A percentile compares a stretch with the other conserved stretches of the same genome.
phyloP scores from a whole-genome alignment of 2,113 vertebrate species.

The Hypanus sabinus region DNA sequence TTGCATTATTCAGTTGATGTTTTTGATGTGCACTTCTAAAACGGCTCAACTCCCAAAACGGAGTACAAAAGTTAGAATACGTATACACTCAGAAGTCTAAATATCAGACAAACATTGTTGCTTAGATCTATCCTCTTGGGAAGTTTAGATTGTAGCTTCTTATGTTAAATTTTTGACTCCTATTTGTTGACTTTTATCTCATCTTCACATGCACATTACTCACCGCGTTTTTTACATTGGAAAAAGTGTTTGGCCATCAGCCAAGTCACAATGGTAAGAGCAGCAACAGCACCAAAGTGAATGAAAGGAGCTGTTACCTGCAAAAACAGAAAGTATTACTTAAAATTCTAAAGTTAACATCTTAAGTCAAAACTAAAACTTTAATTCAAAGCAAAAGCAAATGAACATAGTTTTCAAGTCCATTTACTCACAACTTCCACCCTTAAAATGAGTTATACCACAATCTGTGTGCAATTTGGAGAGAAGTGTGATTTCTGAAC shows the following conservation, averaged over 20 bases:
- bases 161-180: background rate
- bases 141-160: background rate
- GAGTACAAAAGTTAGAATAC: background rate
- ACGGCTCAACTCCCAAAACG: background rate
- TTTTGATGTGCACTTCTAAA: background rate
- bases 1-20: background rate
- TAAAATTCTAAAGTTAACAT: background rate
- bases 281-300: slow-evolving; percentile 79
- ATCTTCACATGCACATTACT: slow-evolving; percentile 47
- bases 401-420: background rate
- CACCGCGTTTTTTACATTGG: slow-evolving; percentile 74
- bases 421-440: background rate
- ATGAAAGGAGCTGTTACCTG: slow-evolving; percentile 95
- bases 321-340: slow-evolving; percentile 32
- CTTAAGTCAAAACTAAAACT: background rate
- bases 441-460: background rate
- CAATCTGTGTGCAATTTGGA: background rate
- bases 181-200: background rate
- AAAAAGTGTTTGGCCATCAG: slow-evolving; percentile 82
- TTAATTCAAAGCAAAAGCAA: background rate
- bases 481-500: background rate
- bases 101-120: background rate
- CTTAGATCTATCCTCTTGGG: background rate
- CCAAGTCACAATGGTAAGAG: slow-evolving; percentile 78
- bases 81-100: background rate